phyloP scores from a whole-genome alignment of 2,888 invertebrate genomes.

The Trichopoda pennipes region DNA sequence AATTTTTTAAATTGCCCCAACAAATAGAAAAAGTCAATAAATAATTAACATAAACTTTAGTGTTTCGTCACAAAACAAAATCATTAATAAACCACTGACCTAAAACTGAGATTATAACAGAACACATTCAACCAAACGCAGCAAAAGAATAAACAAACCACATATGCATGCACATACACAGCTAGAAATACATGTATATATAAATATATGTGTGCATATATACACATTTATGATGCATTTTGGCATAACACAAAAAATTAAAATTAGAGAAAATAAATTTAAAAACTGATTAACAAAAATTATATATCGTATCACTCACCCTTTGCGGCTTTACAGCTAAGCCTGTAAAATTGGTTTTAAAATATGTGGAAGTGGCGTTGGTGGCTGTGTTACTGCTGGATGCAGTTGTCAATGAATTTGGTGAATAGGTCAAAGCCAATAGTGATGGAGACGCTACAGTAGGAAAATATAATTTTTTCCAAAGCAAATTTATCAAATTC shows the following conservation, averaged over 20 bases:
- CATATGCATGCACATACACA: neutral
- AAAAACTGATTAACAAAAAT: constrained; percentile 84
- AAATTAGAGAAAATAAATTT: constrained; percentile 87
- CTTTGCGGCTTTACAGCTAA: constrained; percentile 8
- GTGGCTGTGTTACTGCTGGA: constrained; percentile 21
- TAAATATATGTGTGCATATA: too few relatives aligned
- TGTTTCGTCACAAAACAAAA: constrained; percentile 35
- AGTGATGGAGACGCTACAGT: constrained; percentile 69
- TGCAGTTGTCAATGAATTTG: constrained; percentile 36
- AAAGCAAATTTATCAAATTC: constrained; percentile 84
- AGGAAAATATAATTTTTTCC: constrained; percentile 83
- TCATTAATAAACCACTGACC: constrained; percentile 44
- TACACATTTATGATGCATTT: constrained; percentile 76
- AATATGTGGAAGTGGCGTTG: neutral
- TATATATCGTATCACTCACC: constrained; percentile 54
- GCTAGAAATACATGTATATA: too few relatives aligned
- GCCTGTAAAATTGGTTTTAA: neutral
- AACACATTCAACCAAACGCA: too few relatives aligned
- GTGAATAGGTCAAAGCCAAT: constrained; percentile 66
- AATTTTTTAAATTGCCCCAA: neutral
- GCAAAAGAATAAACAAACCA: neutral
- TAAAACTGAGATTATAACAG: constrained; percentile 2
- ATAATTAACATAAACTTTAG: neutral
- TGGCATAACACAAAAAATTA: constrained; percentile 82
- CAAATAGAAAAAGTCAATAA: neutral